Evolutionary conservation across 2,888 invertebrate species (phyloP), one percentile per base, ranked within the genome.

Genomic region (Meghimatium bilineatum): DNA sequence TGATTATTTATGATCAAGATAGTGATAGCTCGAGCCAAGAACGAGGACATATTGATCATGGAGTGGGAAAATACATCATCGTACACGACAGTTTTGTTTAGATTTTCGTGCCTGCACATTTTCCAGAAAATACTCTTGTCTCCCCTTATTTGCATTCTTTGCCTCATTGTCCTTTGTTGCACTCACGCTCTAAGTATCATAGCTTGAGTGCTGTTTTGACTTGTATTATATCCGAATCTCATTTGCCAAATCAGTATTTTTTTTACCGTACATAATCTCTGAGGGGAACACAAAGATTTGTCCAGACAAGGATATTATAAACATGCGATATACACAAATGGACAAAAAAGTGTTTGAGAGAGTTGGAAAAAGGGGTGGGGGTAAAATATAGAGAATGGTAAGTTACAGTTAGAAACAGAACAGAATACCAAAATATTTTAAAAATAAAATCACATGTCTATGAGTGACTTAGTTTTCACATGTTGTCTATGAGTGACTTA

Each of bases 1-100:
- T 74, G 82, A 82, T 82, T 82, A 82, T 75, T 82, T 82, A 82
- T 82, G 82, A 82, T 66, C 82, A 72, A 52, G 80, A 80, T 72
- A 72, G 72, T 80, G 80, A 80, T 80, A 71, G 60, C 56, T 36
- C 52, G 20, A 52, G 60, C 72, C 80, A 80, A 56, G 60, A 34
- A 71, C 29, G 72, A 80, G 56, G 71, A 60, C 44, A 52, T 63
- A 75, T 82, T 75, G 82, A 75, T 75, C 75, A 36, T n/a, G 32
- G 52, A 74, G 67, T 49, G 36, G 29, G 66, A 69, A 66, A 75
- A 82, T 82, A 75, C 66, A 72, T 80, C 72, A 74, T 71, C 52
- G 29, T 8, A 23, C 38, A 72, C 67, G 80, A 72, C 72, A 72
- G 36, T 20, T 80, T 80, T 56, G 80, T 72, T 72, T 36, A 72